Evolutionary conservation across 2,797 vertebrate species (phyloP).

Genomic region (Danio tinwini): DNA sequence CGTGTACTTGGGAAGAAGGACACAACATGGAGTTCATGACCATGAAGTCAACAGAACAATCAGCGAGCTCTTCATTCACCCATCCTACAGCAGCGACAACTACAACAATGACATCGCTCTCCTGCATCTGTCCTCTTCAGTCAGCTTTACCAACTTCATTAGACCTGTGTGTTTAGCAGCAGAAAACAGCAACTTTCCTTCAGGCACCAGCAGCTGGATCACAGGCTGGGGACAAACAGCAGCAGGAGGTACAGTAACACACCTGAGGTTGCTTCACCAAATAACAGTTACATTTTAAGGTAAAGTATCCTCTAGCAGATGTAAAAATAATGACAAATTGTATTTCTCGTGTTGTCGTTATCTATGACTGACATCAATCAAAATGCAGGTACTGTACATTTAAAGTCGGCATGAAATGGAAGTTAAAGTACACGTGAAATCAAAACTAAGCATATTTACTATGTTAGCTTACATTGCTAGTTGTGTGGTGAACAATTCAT

Average conservation of each 20-base stretch:
- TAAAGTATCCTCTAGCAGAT: too few species aligned
- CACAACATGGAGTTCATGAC: slow-evolving; percentile 6
- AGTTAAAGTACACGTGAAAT: too few species aligned
- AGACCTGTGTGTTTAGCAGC: slow-evolving; percentile 73
- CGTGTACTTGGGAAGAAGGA: slow-evolving; percentile 47
- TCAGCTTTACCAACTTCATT: slow-evolving; percentile 63
- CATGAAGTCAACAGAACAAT: slow-evolving; percentile 22
- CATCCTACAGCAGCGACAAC: slow-evolving; percentile 30
- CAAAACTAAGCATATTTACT: too few species aligned
- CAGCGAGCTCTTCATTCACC: slow-evolving; percentile 24
- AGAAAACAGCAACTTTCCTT: slow-evolving; percentile 24
- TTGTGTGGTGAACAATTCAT: too few species aligned
- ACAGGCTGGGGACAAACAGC: slow-evolving; percentile 56
- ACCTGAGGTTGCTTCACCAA: too few species aligned
- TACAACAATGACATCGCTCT: slow-evolving; percentile 56
- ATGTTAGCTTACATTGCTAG: too few species aligned
- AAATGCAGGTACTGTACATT: too few species aligned
- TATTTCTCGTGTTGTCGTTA: too few species aligned
- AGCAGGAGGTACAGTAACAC: slow-evolving; percentile 53
- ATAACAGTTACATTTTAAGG: too few species aligned
- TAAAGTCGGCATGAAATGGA: too few species aligned
- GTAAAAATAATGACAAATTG: too few species aligned
- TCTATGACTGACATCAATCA: too few species aligned
- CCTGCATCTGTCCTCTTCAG: slow-evolving; percentile 43
- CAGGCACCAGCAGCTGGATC: slow-evolving; percentile 51